Conservation (phyloP, 2,113 vertebrate genomes). For the Cephalophus harveyi region DNA sequence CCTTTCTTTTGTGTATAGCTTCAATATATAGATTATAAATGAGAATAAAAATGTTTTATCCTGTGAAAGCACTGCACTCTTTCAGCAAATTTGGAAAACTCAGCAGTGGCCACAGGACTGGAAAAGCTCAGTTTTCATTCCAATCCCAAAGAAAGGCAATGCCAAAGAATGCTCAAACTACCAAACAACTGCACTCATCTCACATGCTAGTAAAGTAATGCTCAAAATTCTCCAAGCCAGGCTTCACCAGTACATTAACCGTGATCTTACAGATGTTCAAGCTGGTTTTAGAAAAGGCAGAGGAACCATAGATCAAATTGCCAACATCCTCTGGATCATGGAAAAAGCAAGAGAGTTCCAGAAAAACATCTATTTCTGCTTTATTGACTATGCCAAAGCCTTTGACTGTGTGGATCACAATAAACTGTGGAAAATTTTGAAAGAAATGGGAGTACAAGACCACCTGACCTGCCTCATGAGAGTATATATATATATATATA, state of each 20-base stretch:
- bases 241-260: accelerated
- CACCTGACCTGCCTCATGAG: neutral
- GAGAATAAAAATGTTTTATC: neutral
- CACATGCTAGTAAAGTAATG: neutral
- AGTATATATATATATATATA: too few relatives aligned
- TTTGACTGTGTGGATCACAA: neutral
- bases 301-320: neutral
- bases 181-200: neutral
- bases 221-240: neutral
- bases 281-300: neutral
- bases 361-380: neutral
- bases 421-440: neutral
- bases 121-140: neutral
- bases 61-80: neutral
- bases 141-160: neutral
- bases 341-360: neutral
- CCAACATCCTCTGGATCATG: neutral
- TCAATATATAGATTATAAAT: neutral
- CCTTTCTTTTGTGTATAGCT: neutral
- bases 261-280: neutral
- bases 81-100: neutral
- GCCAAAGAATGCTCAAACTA: neutral
- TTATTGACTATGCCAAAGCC: neutral
- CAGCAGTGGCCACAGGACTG: neutral
- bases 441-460: neutral